phyloP scores from a whole-genome alignment of 2,888 invertebrate species.

The Muschampia staudingeri region DNA sequence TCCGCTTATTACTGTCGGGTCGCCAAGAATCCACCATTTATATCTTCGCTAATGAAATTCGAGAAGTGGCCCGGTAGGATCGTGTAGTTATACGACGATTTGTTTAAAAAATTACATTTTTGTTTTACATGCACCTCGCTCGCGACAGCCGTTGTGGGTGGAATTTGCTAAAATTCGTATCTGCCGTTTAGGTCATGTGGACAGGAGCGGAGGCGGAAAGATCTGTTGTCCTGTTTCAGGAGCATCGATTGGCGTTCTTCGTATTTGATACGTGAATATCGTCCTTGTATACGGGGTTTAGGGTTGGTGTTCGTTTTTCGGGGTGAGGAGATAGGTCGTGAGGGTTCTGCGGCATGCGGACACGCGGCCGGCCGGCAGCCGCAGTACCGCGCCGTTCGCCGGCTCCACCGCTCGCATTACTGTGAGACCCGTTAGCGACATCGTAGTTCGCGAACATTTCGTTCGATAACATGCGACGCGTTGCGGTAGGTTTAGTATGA shows the following conservation, averaged over 20 bases:
- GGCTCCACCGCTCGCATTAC: constrained; percentile 79
- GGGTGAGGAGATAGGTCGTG: constrained; percentile 78
- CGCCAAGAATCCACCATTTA: constrained; percentile 73
- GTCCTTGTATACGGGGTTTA: constrained; percentile 68
- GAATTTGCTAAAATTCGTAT: constrained; percentile 81
- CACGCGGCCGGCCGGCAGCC: constrained; percentile 86
- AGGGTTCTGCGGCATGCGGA: constrained; percentile 75
- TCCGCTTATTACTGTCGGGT: constrained; percentile 74
- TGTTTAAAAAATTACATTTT: constrained; percentile 80
- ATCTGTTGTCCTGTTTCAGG: constrained; percentile 88
- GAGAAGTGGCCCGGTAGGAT: constrained; percentile 72
- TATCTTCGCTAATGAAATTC: constrained; percentile 77
- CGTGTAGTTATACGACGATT: constrained; percentile 72
- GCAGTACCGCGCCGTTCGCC: constrained; percentile 89
- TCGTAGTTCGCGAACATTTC: constrained; percentile 69
- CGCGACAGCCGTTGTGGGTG: constrained; percentile 65
- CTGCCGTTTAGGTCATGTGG: constrained; percentile 75
- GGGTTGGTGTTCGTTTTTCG: constrained; percentile 70
- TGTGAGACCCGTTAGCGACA: constrained; percentile 58
- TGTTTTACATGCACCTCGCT: constrained; percentile 76
- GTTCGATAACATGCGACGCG: constrained; percentile 80
- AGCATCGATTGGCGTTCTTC: constrained; percentile 87
- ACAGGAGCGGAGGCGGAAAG: constrained; percentile 87
- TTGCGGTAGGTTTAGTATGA: constrained; percentile 83
- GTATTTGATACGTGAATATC: constrained; percentile 63